Conservation (phyloP, 1,140 invertebrate genomes). For the Aricia agestis region DNA sequence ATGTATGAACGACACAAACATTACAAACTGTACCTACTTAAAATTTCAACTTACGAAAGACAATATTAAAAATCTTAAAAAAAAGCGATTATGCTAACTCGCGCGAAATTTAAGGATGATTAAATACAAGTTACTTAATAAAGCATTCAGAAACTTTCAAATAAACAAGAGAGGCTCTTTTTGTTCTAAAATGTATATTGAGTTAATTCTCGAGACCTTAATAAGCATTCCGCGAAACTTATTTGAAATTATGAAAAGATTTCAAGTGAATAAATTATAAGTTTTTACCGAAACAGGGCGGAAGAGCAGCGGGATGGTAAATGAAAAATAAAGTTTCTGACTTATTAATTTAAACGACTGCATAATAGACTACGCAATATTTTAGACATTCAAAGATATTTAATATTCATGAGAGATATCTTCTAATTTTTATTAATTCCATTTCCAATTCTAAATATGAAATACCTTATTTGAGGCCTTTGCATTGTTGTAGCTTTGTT, state of each 20-base stretch:
- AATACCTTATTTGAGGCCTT: too few species aligned
- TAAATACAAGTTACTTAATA: constrained; percentile 14
- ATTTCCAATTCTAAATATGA: too few species aligned
- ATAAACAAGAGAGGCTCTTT: constrained; percentile 10
- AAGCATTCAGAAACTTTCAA: constrained; percentile 18
- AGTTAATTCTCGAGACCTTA: neutral
- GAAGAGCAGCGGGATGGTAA: neutral
- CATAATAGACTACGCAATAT: neutral
- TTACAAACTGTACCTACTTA: too few species aligned
- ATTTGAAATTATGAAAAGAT: constrained; percentile 13
- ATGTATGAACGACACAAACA: too few species aligned
- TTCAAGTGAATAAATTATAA: constrained; percentile 5
- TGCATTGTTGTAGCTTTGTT: too few species aligned
- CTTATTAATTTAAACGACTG: neutral
- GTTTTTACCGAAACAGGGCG: neutral
- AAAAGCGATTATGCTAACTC: neutral
- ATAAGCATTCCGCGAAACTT: neutral
- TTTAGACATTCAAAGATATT: neutral
- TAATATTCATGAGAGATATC: too few species aligned
- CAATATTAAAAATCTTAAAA: neutral
- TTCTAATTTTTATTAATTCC: too few species aligned
- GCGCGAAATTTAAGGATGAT: neutral
- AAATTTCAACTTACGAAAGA: too few species aligned
- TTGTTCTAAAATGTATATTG: neutral
- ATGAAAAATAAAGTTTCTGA: neutral